Base-by-base conservation (phyloP, 2,113 vertebrate genomes). In the Potamarius usumacintae region DNA sequence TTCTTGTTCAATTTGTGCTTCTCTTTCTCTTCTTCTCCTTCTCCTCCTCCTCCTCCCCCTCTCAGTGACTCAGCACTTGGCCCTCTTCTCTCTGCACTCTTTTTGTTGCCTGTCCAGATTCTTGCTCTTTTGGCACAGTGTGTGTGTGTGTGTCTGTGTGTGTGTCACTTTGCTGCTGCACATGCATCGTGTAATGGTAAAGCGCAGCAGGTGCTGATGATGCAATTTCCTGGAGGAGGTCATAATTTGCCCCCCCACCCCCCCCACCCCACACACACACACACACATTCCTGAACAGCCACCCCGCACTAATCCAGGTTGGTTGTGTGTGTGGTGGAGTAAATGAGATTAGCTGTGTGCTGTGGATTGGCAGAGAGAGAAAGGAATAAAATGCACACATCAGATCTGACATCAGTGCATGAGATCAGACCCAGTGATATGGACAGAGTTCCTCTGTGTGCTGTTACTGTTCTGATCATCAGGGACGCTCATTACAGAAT, bases 161-260 rank as follows among this genome's bases (percentile, higher is more conserved):
- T 18, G 15, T 83, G 60, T 80, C 62, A 84, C n/a, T 18, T 79
- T 52, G 27, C 2, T 72, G 71, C 48, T 65, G 72, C 30, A 76
- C 82, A 80, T 86, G 55, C 27, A 71, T 77, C 34, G 48, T 77
- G 48, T 72, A 80, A 63, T 50, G 15, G 65, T 55, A 62, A 76
- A 89, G 81, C 58, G 27, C 17, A 71, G 85, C 88, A 88, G 87
- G 86, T 88, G 88, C 81, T 82, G 77, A 78, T 88, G 86, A 89
- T 85, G 89, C 85, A 82, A 88, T 77, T 52, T 85, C 84, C 87
- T 65, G 53, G 60, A 1, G 58, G 79, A 65, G 74, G 17, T 27
- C 72, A 48, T 78, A 55, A 67, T 84, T 52, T 80, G 22, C 9
- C 53, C n/a, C 79, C 25, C 53, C 15, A 25, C 27, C 14, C 30